These are phyloP conservation scores for Sphaeridia pumilis DNA, from an alignment of 2,888 invertebrate species.

Conservation along the genomic window DNA sequence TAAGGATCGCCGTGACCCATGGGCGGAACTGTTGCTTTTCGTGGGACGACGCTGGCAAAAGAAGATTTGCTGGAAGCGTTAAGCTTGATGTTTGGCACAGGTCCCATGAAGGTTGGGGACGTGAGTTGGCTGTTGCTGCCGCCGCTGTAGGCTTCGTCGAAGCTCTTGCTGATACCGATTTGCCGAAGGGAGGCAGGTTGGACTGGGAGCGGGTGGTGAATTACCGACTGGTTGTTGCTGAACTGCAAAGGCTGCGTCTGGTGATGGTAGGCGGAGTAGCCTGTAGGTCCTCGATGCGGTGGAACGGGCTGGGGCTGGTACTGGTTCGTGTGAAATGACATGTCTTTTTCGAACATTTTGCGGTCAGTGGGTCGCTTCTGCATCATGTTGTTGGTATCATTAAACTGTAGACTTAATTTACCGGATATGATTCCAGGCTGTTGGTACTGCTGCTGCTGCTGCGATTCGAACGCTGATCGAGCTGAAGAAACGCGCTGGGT, in stretches of 20 bases:
- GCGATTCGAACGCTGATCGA: not conserved
- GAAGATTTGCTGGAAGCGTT: conserved; percentile 7
- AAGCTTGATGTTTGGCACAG: conserved; percentile 7
- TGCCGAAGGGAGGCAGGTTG: not conserved
- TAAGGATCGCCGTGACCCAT: too few relatives aligned
- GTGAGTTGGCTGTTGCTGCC: not conserved
- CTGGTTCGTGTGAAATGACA: conserved; percentile 1
- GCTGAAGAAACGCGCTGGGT: conserved; percentile 7
- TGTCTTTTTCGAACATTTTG: not conserved
- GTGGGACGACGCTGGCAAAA: conserved; percentile 1
- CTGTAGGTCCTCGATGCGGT: not conserved
- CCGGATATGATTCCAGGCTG: not conserved
- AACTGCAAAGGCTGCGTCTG: not conserved
- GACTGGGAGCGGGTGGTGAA: conserved; percentile 5
- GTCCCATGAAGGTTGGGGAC: not conserved
- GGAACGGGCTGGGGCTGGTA: not conserved
- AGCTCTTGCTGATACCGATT: conserved; percentile 8
- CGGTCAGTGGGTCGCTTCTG: not conserved
- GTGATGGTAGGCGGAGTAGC: not conserved
- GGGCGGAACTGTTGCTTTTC: too few relatives aligned
- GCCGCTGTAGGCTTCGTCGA: conserved; percentile 7
- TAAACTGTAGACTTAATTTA: not conserved
- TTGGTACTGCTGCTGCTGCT: conserved; percentile 14
- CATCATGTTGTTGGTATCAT: not conserved
- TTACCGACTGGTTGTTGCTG: conserved; percentile 6